Evolutionary conservation across 2,113 vertebrate species (phyloP).

Genomic region (Passer domesticus): DNA sequence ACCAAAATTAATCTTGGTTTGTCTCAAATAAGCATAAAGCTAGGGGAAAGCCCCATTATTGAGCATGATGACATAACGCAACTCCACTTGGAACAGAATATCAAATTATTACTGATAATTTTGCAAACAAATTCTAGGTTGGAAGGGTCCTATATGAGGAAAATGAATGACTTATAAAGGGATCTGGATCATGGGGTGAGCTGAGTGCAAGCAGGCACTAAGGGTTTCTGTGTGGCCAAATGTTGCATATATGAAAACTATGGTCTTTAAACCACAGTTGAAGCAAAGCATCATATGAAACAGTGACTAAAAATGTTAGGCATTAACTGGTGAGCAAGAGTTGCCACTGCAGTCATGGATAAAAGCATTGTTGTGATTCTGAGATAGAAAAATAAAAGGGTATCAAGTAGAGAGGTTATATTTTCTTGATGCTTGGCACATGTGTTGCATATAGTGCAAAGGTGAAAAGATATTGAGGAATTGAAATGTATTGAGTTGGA

Average conservation of each 20-base stretch:
- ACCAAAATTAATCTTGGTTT: not conserved
- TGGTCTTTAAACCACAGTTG: not conserved
- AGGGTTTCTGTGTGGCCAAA: not conserved
- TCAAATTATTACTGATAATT: not conserved
- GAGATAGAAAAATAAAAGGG: not conserved
- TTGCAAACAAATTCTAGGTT: not conserved
- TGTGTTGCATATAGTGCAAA: not conserved
- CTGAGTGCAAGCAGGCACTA: not conserved
- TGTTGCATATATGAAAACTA: not conserved
- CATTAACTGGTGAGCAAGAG: not conserved
- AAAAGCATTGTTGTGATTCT: not conserved
- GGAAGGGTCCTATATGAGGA: not conserved
- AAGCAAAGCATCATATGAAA: not conserved
- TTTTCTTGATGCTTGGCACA: not conserved
- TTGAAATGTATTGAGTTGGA: not conserved
- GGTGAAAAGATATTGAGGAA: not conserved
- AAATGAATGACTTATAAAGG: not conserved
- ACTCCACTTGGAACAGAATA: not conserved
- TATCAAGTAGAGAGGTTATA: not conserved
- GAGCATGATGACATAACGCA: not conserved
- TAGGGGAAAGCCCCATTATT: accelerated
- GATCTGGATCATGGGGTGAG: not conserved
- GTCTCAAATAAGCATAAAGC: not conserved
- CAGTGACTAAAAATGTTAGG: not conserved
- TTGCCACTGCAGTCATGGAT: not conserved